phyloP scores from a whole-genome alignment of 2,888 invertebrate genomes.

The Drosophila trichaetosa region DNA sequence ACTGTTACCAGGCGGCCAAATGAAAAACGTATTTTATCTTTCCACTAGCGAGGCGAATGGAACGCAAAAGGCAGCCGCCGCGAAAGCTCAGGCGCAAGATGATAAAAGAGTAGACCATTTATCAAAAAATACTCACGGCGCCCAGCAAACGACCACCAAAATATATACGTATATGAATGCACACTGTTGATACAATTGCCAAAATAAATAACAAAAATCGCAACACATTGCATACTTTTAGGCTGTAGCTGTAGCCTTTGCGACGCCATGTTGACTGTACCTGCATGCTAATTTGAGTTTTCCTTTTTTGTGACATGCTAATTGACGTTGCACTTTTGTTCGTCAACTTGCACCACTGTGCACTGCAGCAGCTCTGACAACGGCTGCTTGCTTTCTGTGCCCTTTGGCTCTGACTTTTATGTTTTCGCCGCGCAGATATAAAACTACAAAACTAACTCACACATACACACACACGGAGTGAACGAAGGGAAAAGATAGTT shows the following conservation, averaged over 20 bases:
- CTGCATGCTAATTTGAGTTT: slow-evolving; percentile 40
- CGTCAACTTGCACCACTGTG: slow-evolving; percentile 59
- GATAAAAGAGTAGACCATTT: slow-evolving; percentile 79
- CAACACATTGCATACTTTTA: slow-evolving; percentile 13
- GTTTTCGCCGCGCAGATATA: slow-evolving; percentile 71
- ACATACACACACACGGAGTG: slow-evolving; percentile 5
- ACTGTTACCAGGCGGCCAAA: slow-evolving; percentile 72
- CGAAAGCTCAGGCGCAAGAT: slow-evolving; percentile 77
- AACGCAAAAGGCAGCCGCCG: slow-evolving; percentile 51
- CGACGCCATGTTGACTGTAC: slow-evolving; percentile 47
- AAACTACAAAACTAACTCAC: slow-evolving; percentile 57
- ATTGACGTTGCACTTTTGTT: slow-evolving; percentile 49
- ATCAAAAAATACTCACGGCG: slow-evolving; percentile 70
- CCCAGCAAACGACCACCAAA: slow-evolving; percentile 57
- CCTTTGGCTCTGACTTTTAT: slow-evolving; percentile 77
- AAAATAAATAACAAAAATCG: slow-evolving; percentile 9
- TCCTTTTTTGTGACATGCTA: slow-evolving; percentile 28
- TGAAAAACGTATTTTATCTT: slow-evolving; percentile 81
- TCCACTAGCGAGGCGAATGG: slow-evolving; percentile 65
- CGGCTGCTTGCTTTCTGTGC: slow-evolving; percentile 74
- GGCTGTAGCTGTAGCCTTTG: slow-evolving; percentile 13
- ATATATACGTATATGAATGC: slow-evolving; percentile 66
- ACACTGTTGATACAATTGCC: slow-evolving; percentile 48
- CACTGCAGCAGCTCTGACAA: slow-evolving; percentile 42
- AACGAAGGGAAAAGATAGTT: slow-evolving; percentile 4